Base-by-base conservation (phyloP, 2,797 vertebrate genomes). In the Arremon brunneinucha region DNA sequence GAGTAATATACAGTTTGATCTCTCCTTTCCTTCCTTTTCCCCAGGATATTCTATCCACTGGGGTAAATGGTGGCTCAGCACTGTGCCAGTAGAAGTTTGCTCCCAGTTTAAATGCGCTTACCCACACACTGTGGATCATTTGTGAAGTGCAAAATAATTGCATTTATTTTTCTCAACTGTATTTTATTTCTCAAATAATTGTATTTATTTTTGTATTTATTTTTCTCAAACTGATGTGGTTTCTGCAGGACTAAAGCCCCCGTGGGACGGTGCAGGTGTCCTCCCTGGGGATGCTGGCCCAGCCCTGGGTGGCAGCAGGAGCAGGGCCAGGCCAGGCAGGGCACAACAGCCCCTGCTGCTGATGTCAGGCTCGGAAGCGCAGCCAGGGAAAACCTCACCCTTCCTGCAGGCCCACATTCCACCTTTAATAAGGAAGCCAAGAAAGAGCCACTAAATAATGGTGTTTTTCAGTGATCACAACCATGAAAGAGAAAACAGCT, bases 361-460 rank as follows among this genome's bases (percentile, higher is more conserved):
- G 81, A 79, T 70, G 91, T 90, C 89, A 95, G 87, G 89, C 14
- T 91, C 2, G 24, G 93, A 96, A 96, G 56, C 1, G 44, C 75
- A 83, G 35, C 0, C n/a, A 67, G 93, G 91, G 91, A 95, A 91
- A 84, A 49, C 93, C 95, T 92, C 93, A 46, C 94, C 94, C 93
- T 96, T 95, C 95, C 96, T 96, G 95, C 93, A 92, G 82, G 89
- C 68, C 94, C 82, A 94, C 91, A 93, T 94, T 94, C 95, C 94
- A 95, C 91, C 95, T 96, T 94, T 75, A 91, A 64, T 64, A 67
- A 75, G 68, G 64, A 91, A 89, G 84, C 87, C 94, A 91, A 77
- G 87, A 84, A 44, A 80, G 37, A 89, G 68, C 63, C 94, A 87
- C 87, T 82, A 81, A 90, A 76, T 81, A 72, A 90, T 69, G 70